These are phyloP conservation scores for Trissonchulus sp. DNA, from an alignment of 2,888 invertebrate species.

Conservation along the genomic window DNA sequence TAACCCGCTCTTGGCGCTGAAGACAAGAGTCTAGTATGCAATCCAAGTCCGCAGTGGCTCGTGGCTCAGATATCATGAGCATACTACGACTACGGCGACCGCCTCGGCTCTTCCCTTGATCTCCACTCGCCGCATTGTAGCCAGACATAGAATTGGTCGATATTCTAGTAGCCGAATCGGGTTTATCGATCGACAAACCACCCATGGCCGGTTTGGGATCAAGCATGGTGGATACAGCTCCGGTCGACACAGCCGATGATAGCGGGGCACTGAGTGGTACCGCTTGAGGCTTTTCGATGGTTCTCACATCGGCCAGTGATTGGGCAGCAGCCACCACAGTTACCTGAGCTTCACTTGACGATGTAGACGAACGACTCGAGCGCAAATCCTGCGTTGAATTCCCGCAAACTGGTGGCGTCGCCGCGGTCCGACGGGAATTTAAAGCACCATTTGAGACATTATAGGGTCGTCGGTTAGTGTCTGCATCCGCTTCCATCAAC, in stretches of 20 bases:
- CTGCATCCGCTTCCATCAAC: not conserved
- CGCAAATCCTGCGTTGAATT: not conserved
- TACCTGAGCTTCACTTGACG: not conserved
- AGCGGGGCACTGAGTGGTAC: not conserved
- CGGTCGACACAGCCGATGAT: not conserved
- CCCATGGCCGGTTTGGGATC: too few species aligned
- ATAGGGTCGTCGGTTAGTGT: not conserved
- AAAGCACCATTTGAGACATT: not conserved
- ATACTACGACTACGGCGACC: not conserved
- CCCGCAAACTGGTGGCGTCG: too few species aligned
- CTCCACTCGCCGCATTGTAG: not conserved
- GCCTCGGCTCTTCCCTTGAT: not conserved
- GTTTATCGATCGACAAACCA: not conserved
- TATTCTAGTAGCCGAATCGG: not conserved
- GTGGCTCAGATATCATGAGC: not conserved
- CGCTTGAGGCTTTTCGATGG: not conserved
- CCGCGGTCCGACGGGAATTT: not conserved
- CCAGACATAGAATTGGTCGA: not conserved
- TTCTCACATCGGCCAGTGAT: too few species aligned
- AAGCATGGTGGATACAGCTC: too few species aligned
- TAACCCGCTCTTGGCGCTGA: not conserved
- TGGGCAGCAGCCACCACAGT: not conserved
- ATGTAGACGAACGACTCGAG: not conserved
- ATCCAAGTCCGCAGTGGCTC: not conserved
- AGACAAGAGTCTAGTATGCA: not conserved